Evolutionary conservation across 2,113 vertebrate species (phyloP), one percentile per base, ranked within the genome.

Genomic region (Piprites chloris): DNA sequence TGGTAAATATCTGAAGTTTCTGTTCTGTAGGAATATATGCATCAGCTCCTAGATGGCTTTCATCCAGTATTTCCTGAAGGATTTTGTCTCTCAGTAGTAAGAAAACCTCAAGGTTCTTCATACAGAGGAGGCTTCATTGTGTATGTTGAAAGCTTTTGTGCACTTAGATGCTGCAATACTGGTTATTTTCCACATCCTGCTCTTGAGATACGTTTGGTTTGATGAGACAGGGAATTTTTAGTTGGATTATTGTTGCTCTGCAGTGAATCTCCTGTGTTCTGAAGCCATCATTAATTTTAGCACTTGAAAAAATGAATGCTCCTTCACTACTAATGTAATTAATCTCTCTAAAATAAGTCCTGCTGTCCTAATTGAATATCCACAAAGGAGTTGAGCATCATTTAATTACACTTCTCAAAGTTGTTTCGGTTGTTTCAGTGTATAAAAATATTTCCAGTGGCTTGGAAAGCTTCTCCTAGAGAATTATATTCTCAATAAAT

Each of bases 371-470:
- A 85, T 46, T 93, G 83, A 86, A 56, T 77, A 90, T 32, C 58
- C 91, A 76, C 83, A 90, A 11, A 65, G 91, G 87, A 92, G 49
- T 14, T 90, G 63, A 83, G 67, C 30, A 33, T 85, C 27, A 12
- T 44, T 90, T 95, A 95, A 86, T 92, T 92, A 79, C 79, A 68
- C 37, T 85, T 68, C 73, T 90, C 58, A 9, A 33, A 65, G 75
- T 73, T 69, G 24, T 61, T 73, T 62, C 16, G 50, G 8, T 19
- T 37, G 16, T 66, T 69, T 33, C 42, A 63, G 44, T 68, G 74
- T 46, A 33, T 33, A 46, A 69, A 92, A 84, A 68, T 41, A 79
- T 12, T 46, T 8, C 33, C 35, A 30, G 2, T 58, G 7, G 9
- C 47, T 77, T 85, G 73, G 75, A 83, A 93, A 83, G 50, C 67